A percentile compares a stretch with the other conserved stretches of the same genome.
Evolutionary conservation across 2,888 invertebrate species (phyloP).

Genomic region (Chirona hameri): DNA sequence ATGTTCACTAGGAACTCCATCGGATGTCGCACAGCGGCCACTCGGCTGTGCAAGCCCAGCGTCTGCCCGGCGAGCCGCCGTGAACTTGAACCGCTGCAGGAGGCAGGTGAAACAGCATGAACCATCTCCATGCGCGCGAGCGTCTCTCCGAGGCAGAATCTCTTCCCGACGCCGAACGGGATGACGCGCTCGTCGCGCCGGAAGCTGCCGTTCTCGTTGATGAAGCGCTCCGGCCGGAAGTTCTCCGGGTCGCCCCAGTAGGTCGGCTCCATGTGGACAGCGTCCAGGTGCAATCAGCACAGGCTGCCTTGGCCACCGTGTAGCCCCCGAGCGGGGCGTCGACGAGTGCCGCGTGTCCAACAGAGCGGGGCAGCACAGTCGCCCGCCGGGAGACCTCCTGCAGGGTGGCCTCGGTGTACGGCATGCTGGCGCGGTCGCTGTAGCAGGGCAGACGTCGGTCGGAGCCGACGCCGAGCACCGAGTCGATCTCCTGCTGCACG

Average conservation of each 20-base stretch:
- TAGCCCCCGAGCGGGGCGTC: background rate
- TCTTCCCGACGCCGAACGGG: conserved; percentile 8
- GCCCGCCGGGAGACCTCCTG: conserved; percentile 3
- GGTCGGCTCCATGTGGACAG: background rate
- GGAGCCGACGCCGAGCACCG: background rate
- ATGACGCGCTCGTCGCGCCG: background rate
- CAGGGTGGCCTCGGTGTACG: conserved; percentile 31
- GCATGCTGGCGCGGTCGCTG: background rate
- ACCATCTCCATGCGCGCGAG: background rate
- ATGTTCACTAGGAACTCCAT: too few relatives aligned
- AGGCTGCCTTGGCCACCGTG: background rate
- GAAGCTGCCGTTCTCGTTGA: conserved; percentile 5
- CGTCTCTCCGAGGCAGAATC: conserved; percentile 4
- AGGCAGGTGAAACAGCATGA: background rate
- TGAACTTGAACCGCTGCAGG: background rate
- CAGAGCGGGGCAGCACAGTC: background rate
- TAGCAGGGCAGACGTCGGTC: background rate
- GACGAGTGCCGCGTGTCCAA: background rate
- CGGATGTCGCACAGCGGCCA: too few relatives aligned
- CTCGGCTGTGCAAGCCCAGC: too few relatives aligned
- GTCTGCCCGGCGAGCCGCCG: background rate
- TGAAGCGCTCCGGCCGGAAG: conserved; percentile 27
- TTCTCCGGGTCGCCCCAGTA: background rate
- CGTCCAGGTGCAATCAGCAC: background rate
- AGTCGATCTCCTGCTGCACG: conserved; percentile 41